Conservation (phyloP, 1,140 invertebrate genomes). For the Yoshiicerus persimilis region DNA sequence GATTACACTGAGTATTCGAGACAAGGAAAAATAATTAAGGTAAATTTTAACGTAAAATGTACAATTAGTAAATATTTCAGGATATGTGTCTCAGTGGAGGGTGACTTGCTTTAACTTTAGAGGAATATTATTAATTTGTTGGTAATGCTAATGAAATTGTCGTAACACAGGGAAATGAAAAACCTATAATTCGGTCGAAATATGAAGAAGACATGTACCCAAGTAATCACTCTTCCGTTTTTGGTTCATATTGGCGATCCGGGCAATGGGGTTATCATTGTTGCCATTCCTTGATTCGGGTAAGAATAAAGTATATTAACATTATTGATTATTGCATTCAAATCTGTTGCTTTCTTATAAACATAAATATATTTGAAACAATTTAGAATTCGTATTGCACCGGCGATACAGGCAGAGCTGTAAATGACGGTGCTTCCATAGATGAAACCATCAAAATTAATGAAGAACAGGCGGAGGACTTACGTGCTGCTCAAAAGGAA, state of each 20-base stretch:
- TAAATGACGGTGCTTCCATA: constrained; percentile 40
- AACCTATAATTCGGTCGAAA: constrained; percentile 77
- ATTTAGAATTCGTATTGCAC: constrained; percentile 81
- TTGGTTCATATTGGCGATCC: constrained; percentile 92
- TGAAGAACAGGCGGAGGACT: constrained; percentile 54
- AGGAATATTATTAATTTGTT: neutral
- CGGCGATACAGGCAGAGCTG: constrained; percentile 71
- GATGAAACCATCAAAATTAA: constrained; percentile 42
- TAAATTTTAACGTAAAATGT: constrained; percentile 29
- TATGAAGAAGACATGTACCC: constrained; percentile 94
- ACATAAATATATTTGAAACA: no score
- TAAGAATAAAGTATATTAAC: constrained; percentile 53
- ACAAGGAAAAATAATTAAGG: constrained; percentile 78
- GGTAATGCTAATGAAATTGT: neutral
- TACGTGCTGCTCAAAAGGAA: neutral
- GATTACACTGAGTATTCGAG: constrained; percentile 95
- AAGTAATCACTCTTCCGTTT: constrained; percentile 92
- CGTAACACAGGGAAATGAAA: constrained; percentile 72
- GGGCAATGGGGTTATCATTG: constrained; percentile 95
- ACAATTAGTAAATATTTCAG: no score
- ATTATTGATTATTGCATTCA: no score
- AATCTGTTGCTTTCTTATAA: no score
- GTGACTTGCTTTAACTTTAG: no score
- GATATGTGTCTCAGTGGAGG: no score
- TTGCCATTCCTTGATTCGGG: constrained; percentile 90